These are phyloP conservation scores for Zalophus californianus DNA, from an alignment of 2,797 vertebrate genomes.

Conservation along the genomic window DNA sequence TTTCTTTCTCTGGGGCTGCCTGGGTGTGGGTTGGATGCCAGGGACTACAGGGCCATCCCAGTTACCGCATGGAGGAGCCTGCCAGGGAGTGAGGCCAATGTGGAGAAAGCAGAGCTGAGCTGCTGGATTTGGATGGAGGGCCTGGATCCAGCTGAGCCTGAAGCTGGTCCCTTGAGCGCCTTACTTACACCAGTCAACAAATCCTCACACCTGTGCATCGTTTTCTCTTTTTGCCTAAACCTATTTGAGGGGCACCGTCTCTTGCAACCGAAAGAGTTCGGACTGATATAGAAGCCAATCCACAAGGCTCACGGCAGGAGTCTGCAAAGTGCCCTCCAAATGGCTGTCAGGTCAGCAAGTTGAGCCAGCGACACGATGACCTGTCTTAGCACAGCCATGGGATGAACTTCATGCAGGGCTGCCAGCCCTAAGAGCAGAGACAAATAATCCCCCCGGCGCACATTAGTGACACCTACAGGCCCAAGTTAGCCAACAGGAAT, in stretches of 20 bases:
- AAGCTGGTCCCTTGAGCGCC: background rate
- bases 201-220: accelerated
- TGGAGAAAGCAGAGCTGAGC: background rate
- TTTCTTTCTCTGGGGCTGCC: background rate
- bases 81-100: background rate
- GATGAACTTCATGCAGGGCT: background rate
- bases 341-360: background rate
- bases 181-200: background rate
- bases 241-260: background rate
- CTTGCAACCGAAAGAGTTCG: background rate
- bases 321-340: background rate
- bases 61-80: background rate
- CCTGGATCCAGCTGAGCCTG: conserved; percentile 52
- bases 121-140: background rate
- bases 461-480: background rate
- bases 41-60: background rate
- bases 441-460: background rate
- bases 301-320: background rate
- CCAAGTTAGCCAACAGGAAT: background rate
- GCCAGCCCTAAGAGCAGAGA: background rate
- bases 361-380: background rate
- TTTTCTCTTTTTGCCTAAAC: background rate
- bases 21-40: background rate
- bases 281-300: background rate
- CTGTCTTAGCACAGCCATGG: background rate